Percentiles rank a stretch among this genome's conserved stretches.
Evolutionary conservation across 2,888 invertebrate species (phyloP).

Genomic region (Syrphus vitripennis): DNA sequence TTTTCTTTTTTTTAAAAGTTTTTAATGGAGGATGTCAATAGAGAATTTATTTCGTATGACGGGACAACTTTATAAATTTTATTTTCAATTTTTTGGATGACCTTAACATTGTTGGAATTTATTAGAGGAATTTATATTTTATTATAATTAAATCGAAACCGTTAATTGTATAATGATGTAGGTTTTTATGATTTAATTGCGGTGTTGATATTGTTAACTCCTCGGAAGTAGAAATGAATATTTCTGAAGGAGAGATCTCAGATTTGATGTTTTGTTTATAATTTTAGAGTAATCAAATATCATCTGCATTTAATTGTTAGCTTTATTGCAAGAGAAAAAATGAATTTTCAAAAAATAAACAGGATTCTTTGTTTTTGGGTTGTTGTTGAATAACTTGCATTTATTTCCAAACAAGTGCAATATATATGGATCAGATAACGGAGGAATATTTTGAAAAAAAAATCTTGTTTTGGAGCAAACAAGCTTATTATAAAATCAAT

Average conservation of each 20-base stretch:
- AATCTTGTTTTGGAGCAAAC: neutral
- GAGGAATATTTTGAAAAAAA: neutral
- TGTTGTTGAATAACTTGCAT: neutral
- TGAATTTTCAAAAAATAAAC: neutral
- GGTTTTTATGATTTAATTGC: neutral
- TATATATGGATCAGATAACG: neutral
- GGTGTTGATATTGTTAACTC: neutral
- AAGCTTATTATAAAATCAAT: no score
- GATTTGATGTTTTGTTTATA: neutral
- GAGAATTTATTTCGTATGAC: neutral
- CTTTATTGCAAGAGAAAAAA: neutral
- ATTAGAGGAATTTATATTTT: neutral
- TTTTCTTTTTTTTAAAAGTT: neutral
- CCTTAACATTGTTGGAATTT: slow-evolving; percentile 34
- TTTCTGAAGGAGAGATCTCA: neutral
- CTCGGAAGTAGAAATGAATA: neutral
- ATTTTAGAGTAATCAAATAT: neutral
- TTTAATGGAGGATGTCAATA: slow-evolving; percentile 12
- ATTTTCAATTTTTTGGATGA: slow-evolving; percentile 9
- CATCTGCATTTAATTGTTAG: neutral
- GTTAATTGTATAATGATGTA: neutral
- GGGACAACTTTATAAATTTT: neutral
- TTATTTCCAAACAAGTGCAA: neutral
- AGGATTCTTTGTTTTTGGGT: neutral
- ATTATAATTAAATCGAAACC: neutral